Conservation (phyloP, 2,888 invertebrate genomes). For the Ochropleura leucogaster region DNA sequence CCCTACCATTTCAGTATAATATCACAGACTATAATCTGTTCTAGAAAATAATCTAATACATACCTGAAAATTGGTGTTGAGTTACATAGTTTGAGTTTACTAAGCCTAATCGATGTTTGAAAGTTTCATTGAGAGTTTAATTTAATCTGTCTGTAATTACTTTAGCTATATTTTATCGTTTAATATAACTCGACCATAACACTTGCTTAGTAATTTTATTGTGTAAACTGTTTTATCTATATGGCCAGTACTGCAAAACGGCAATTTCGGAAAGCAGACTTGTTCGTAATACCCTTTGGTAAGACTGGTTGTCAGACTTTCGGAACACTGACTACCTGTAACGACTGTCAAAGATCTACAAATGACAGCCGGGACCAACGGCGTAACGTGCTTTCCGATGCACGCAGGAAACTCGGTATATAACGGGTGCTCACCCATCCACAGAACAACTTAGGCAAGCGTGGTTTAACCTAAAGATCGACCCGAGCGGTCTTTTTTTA, state of each 20-base stretch:
- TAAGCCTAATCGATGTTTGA: constrained; percentile 27
- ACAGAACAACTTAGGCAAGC: too few relatives aligned
- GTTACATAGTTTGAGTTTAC: constrained; percentile 21
- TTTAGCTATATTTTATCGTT: constrained; percentile 5
- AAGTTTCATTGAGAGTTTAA: constrained; percentile 29
- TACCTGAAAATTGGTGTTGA: constrained; percentile 9
- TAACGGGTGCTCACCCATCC: too few relatives aligned
- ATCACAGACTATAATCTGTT: constrained; percentile 9
- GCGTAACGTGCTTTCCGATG: too few relatives aligned
- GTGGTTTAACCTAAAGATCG: too few relatives aligned
- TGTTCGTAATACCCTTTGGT: too few relatives aligned
- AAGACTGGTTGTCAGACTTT: too few relatives aligned
- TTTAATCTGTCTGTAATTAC: constrained; percentile 27
- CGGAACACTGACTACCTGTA: too few relatives aligned
- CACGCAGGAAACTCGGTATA: too few relatives aligned
- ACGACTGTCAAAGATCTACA: too few relatives aligned
- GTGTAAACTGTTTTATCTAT: not conserved
- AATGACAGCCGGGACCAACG: too few relatives aligned
- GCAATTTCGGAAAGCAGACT: not conserved
- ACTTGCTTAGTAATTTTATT: not conserved
- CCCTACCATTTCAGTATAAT: not conserved
- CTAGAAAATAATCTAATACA: constrained; percentile 4
- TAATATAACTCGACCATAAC: not conserved
- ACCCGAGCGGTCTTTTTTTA: too few relatives aligned
- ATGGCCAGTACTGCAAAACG: too few relatives aligned